Evolutionary conservation across 2,888 invertebrate genomes (phyloP).

Genomic region (Esperia sulphurella): DNA sequence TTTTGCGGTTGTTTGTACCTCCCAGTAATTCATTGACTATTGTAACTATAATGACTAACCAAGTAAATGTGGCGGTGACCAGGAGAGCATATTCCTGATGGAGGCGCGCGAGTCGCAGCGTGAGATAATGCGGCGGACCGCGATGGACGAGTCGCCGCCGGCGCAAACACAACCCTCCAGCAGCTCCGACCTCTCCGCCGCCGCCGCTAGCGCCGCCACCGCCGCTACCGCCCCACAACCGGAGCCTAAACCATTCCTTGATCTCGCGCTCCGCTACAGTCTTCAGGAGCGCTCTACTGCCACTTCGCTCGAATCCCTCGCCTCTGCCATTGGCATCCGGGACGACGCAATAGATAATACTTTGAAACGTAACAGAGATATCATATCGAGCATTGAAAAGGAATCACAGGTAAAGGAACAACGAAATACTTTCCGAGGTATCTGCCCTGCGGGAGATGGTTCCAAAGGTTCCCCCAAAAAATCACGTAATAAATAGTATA

Average conservation of each 20-base stretch:
- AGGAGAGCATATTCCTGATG: constrained; percentile 90
- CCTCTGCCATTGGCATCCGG: constrained; percentile 49
- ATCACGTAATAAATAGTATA: constrained; percentile 27
- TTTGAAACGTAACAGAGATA: constrained; percentile 45
- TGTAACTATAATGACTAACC: background rate
- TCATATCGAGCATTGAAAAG: constrained; percentile 43
- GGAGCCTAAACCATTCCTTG: constrained; percentile 35
- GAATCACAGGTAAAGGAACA: constrained; percentile 62
- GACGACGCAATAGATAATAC: constrained; percentile 37
- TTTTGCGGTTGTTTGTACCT: too few species aligned
- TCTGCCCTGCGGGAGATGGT: constrained; percentile 46
- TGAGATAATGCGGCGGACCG: constrained; percentile 70
- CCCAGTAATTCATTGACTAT: background rate
- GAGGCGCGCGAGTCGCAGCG: constrained; percentile 88
- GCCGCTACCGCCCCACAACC: constrained; percentile 3
- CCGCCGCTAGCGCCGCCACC: constrained; percentile 12
- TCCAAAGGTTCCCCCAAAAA: constrained; percentile 42
- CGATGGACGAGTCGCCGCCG: constrained; percentile 34
- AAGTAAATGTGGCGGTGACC: constrained; percentile 20
- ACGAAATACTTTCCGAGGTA: constrained; percentile 40
- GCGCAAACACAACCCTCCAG: too few species aligned
- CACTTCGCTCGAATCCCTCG: constrained; percentile 78
- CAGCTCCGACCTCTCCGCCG: constrained; percentile 21
- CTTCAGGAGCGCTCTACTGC: constrained; percentile 63
- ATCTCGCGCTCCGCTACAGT: constrained; percentile 42